Evolutionary conservation across 2,113 vertebrate genomes (phyloP), one percentile per base, ranked within the genome.

Genomic region (Scophthalmus maximus): DNA sequence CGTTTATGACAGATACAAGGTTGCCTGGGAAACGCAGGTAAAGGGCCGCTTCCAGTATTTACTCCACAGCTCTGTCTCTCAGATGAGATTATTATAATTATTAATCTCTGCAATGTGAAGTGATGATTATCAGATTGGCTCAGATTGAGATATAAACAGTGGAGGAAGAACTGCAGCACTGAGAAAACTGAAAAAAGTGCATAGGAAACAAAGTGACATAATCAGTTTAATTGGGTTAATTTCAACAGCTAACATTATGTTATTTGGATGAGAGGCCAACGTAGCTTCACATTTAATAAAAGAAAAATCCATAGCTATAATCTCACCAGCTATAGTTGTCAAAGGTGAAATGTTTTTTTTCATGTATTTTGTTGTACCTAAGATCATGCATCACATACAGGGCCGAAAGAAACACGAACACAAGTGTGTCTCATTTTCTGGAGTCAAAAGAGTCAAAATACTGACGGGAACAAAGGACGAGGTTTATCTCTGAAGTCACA

Each of bases 401-500:
- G n/a, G n/a, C n/a, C n/a, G n/a, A n/a, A n/a, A n/a, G 25, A 67
- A 84, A 83, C 64, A 74, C 30, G 8, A 60, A 52, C 20, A 20
- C 10, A 82, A 83, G 68, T 14, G 65, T 50, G 36, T 62, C 62
- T 71, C 14, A 25, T 76, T 84, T 78, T 82, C 46, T 62, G 25
- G n/a, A 69, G 52, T 49, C 29, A 73, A 76, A 64, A 46, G 62
- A 67, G 71, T 49, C 57, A 82, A 78, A 86, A 78, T 27, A 85
- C 17, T 27, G 22, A 47, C 0, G 4, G 17, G 36, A 82, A 84
- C 79, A 90, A 85, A 87, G 74, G 52, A 58, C 73, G 50, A 62
- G 34, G 58, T 73, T 90, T 87, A 89, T 84, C 90, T 82, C 79
- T 88, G 71, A 91, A 88, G 84, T 88, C 76, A 69, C 67, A 84